A percentile compares a stretch with the other conserved stretches of the same genome.
These are phyloP conservation scores for Elaeidobius kamerunicus DNA, from an alignment of 2,888 invertebrate species.

Conservation along the genomic window DNA sequence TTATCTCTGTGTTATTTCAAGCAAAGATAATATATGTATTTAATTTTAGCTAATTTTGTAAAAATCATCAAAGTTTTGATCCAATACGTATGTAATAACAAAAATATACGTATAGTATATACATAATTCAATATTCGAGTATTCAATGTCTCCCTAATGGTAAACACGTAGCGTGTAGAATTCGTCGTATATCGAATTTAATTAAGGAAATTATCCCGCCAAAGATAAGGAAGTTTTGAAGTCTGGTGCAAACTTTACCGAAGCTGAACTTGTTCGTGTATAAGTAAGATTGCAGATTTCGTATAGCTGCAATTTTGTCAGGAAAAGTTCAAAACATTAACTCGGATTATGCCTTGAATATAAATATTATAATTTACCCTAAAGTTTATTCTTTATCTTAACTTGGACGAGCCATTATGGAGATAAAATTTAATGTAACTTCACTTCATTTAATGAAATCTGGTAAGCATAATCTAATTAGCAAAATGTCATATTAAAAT, in stretches of 20 bases:
- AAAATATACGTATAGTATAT: no score
- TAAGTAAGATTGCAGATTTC: conserved; percentile 28
- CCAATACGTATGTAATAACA: no score
- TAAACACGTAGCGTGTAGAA: conserved; percentile 21
- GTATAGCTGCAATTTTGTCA: conserved; percentile 27
- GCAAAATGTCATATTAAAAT: no score
- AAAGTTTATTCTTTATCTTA: conserved; percentile 8
- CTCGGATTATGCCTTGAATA: conserved; percentile 20
- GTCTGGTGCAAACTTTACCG: conserved; percentile 21
- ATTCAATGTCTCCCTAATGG: conserved; percentile 5
- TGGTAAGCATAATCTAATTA: no score
- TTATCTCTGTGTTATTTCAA: no score
- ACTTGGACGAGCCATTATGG: background rate
- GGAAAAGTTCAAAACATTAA: conserved; percentile 27
- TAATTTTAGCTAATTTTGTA: no score
- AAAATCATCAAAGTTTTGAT: no score
- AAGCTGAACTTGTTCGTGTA: conserved; percentile 26
- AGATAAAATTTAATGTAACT: no score
- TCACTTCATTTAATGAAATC: no score
- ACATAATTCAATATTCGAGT: no score
- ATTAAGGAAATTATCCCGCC: conserved; percentile 28
- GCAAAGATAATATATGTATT: no score
- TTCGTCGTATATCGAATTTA: conserved; percentile 29
- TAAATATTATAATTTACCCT: conserved; percentile 25
- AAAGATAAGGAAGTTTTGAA: conserved; percentile 29